Base-by-base conservation (phyloP, 1,140 invertebrate species). In the Hycleus cichorii region DNA sequence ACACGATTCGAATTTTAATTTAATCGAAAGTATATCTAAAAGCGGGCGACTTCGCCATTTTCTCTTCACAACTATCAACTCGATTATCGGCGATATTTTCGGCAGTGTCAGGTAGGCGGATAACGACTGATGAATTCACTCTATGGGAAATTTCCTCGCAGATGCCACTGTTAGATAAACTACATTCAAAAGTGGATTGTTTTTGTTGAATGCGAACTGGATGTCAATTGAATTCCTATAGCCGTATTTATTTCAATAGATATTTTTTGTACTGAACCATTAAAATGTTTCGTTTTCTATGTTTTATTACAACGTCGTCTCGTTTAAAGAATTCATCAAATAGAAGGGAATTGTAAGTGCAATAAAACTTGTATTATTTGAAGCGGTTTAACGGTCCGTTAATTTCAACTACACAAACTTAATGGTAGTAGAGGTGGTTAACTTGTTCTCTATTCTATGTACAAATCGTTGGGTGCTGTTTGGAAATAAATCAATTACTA, bases 401-500 rank as follows among this genome's bases (percentile, higher is more conserved):
- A 51, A 56, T 10, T 56, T 49, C 25, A 59, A 57, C 47, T 57
- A 44, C 7, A 5, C 44, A 48, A 32, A 45, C 49, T 45, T 61
- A 52, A 59, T 64, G 49, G 47, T 48, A 25, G 50, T 42, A 26
- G 51, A 59, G 27, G 48, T 47, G 49, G 48, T 1, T 18, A 57
- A 49, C 49, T 44, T 57, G 54, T 53, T 54, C 42, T 46, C 58
- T 58, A 56, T 59, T 63, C 57, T 49, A 58, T 58, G 54, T 56
- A 53, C 61, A 64, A 64, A 64, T 64, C 62, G 59, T 57, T 64
- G 52, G 59, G 57, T 51, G 40, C 55, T 64, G 58, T 62, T 61
- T 58, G 54, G 57, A 57, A 57, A 61, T 64, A 64, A 64, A 64
- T 64, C 63, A 64, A 64, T 62, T 64, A 59, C 52, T 56, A 57